Evolutionary conservation across 2,113 vertebrate species (phyloP).

Genomic region (Scomber scombrus): DNA sequence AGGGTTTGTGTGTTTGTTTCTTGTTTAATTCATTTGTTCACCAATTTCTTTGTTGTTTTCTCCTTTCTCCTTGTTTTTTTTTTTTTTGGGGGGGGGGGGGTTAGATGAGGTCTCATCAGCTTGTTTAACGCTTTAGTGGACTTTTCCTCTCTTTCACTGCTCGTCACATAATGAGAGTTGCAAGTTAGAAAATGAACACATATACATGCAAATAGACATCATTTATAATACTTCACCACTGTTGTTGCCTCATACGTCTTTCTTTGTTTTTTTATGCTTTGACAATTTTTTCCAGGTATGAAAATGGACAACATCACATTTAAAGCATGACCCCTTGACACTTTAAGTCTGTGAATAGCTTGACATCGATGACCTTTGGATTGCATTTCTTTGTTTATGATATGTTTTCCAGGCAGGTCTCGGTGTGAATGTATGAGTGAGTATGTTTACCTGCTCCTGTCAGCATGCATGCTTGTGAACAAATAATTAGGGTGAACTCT

Average conservation of each 20-base stretch:
- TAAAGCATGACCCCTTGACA: not conserved
- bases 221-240: no score
- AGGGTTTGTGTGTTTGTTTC: conserved; percentile 3
- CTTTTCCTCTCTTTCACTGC: not conserved
- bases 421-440: not conserved
- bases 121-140: not conserved
- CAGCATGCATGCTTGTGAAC: not conserved
- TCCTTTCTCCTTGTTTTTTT: not conserved
- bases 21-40: conserved; percentile 12
- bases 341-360: conserved; percentile 13
- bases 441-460: not conserved
- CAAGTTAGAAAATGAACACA: no score
- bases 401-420: not conserved
- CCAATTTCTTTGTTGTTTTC: conserved; percentile 7
- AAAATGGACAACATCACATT: not conserved
- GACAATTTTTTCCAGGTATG: not conserved
- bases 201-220: no score
- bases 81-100: no score
- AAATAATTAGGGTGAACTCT: not conserved
- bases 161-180: no score
- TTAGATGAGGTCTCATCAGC: not conserved
- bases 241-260: no score
- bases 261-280: no score
- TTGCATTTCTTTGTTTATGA: accelerated
- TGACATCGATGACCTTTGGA: not conserved